Percentiles rank a stretch among this genome's conserved stretches.
These are phyloP conservation scores for Galerucella nymphaeae DNA, from an alignment of 2,888 invertebrate species.

Conservation along the genomic window DNA sequence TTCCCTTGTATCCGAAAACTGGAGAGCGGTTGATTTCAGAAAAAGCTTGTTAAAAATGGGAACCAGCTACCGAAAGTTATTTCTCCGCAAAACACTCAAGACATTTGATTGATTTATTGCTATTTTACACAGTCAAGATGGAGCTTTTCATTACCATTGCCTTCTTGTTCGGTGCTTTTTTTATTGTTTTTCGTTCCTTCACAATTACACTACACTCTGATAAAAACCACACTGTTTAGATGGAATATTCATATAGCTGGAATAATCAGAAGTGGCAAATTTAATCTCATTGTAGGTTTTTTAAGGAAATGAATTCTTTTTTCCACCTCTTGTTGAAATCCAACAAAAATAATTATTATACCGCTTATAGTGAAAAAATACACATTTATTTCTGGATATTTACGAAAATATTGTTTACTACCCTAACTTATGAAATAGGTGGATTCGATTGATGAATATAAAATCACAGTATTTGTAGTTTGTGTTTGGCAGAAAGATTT, in stretches of 20 bases:
- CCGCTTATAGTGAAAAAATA: not conserved
- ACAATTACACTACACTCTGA: not conserved
- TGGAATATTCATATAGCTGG: not conserved
- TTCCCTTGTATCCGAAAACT: not conserved
- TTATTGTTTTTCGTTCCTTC: not conserved
- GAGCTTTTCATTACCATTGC: not conserved
- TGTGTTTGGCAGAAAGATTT: too few species aligned
- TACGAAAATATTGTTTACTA: too few species aligned
- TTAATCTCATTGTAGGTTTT: not conserved
- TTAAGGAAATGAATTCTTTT: not conserved
- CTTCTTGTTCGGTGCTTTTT: constrained; percentile 5
- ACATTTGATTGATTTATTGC: constrained; percentile 54
- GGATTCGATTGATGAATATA: too few species aligned
- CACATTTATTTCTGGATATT: too few species aligned
- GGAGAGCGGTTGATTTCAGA: not conserved
- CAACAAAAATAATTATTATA: not conserved
- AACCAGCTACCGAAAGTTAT: constrained; percentile 25
- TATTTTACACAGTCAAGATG: constrained; percentile 38
- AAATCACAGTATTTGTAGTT: too few species aligned
- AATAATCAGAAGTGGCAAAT: not conserved
- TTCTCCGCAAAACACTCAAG: constrained; percentile 28
- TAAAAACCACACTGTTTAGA: not conserved
- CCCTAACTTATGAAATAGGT: too few species aligned
- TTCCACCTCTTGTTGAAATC: not conserved
- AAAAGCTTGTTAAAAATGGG: constrained; percentile 10